Conservation (phyloP, 2,888 invertebrate genomes). For the Tenthredo mesomela region DNA sequence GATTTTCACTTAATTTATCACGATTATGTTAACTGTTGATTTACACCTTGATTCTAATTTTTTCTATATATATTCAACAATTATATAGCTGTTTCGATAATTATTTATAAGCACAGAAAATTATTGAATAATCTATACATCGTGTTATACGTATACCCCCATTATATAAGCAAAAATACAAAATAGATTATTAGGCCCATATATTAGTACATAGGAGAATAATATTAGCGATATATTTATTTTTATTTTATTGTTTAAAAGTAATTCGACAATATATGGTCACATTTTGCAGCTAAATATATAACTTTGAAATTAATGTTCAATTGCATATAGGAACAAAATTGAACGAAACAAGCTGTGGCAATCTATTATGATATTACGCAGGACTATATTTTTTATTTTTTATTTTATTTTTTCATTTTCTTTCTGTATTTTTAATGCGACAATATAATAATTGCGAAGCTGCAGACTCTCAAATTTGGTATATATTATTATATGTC, state of each 20-base stretch:
- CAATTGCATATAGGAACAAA: not conserved
- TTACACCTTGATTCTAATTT: not conserved
- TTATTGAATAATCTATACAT: not conserved
- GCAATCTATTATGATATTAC: not conserved
- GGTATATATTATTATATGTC: not conserved
- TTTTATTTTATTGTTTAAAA: not conserved
- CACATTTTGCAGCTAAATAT: not conserved
- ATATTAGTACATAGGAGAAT: not conserved
- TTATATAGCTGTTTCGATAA: not conserved
- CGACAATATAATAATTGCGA: not conserved
- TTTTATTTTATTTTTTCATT: not conserved
- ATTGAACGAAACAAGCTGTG: not conserved
- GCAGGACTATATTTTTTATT: not conserved
- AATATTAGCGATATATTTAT: not conserved
- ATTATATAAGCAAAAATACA: not conserved
- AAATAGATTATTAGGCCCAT: not conserved
- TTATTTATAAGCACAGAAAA: conserved; percentile 1
- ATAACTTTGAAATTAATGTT: not conserved
- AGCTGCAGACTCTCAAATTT: not conserved
- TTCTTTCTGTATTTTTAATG: not conserved
- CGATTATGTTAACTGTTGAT: not conserved
- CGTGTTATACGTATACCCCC: not conserved
- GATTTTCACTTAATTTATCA: conserved; percentile 13
- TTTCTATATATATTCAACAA: not conserved
- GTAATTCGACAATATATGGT: not conserved